phyloP scores from a whole-genome alignment of 2,888 invertebrate species.

The Melanostoma scalare region DNA sequence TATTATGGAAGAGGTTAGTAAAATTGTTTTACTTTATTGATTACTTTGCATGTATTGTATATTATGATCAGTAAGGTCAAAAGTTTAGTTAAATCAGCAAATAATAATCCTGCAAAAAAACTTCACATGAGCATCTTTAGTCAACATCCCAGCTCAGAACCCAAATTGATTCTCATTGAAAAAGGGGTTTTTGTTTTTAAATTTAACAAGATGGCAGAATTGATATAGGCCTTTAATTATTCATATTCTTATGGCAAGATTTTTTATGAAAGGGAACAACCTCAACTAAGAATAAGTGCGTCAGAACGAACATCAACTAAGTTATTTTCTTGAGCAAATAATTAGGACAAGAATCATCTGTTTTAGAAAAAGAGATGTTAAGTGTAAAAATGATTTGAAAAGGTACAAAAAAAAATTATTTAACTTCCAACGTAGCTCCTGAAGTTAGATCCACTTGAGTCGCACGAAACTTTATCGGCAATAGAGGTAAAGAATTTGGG shows the following conservation, averaged over 20 bases:
- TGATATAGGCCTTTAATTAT: constrained; percentile 5
- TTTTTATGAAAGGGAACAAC: constrained; percentile 12
- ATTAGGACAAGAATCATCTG: background rate
- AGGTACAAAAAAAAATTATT: background rate
- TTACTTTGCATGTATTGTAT: background rate
- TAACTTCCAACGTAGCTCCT: background rate
- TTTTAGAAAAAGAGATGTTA: background rate
- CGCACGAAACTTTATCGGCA: background rate
- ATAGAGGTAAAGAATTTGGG: background rate
- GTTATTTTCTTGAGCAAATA: background rate
- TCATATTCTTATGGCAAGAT: background rate
- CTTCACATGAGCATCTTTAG: background rate
- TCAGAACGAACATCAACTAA: constrained; percentile 9
- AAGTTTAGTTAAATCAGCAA: constrained; percentile 6
- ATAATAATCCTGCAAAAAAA: background rate
- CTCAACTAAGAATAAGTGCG: constrained; percentile 1
- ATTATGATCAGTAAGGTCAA: background rate
- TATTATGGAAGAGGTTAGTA: constrained; percentile 31
- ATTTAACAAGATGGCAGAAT: background rate
- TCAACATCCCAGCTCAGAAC: background rate
- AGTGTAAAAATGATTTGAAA: background rate
- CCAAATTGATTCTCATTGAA: background rate
- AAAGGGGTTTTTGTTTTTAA: background rate
- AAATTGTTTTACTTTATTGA: background rate
- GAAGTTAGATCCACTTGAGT: background rate